These are phyloP conservation scores for Cynocephalus volans DNA, from an alignment of 2,113 vertebrate genomes.

Conservation along the genomic window DNA sequence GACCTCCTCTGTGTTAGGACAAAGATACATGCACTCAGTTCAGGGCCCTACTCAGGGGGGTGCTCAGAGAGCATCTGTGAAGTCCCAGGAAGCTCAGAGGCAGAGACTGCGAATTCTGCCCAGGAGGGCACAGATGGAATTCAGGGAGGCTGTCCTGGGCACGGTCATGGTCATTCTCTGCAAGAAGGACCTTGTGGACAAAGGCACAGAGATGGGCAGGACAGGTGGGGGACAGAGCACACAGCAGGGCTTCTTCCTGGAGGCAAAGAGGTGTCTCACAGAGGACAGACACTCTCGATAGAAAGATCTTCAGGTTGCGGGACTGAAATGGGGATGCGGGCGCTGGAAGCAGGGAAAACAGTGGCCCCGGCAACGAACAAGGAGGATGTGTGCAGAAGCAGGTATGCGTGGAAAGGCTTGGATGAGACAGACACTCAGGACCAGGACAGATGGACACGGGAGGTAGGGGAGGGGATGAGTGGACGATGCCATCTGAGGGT, in stretches of 20 bases:
- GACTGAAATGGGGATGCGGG: background rate
- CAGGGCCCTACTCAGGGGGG: background rate
- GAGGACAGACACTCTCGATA: accelerated
- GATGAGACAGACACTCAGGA: background rate
- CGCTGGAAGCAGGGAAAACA: accelerated
- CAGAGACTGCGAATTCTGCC: background rate
- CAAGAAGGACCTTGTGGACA: background rate
- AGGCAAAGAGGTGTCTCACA: background rate
- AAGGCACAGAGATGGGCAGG: too few species aligned
- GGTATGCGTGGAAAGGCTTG: accelerated
- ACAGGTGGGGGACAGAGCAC: background rate
- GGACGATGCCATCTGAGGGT: background rate
- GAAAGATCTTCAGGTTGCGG: accelerated
- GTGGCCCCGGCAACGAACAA: accelerated
- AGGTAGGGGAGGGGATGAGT: accelerated
- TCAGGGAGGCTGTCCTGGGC: background rate
- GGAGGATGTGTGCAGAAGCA: background rate
- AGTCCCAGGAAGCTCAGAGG: background rate
- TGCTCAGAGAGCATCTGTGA: background rate
- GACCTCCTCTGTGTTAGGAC: background rate
- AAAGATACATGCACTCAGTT: accelerated
- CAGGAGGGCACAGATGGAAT: accelerated
- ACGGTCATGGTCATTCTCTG: accelerated
- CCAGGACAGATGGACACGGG: accelerated
- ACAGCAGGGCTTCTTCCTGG: background rate